A percentile compares a stretch with the other conserved stretches of the same genome.
phyloP scores from a whole-genome alignment of 2,797 vertebrate genomes.

The Lophotriccus pileatus region DNA sequence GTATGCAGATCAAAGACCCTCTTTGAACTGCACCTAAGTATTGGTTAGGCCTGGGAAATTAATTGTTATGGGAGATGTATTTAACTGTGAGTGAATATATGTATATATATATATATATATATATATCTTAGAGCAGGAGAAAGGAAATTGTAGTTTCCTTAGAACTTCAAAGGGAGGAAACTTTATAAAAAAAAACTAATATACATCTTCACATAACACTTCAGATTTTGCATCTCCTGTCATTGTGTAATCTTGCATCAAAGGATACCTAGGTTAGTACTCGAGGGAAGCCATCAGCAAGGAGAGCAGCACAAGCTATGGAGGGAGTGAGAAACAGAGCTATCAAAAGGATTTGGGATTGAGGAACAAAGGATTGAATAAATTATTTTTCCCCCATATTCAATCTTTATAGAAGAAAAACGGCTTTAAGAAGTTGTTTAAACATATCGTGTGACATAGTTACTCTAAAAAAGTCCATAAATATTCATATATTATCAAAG shows the following conservation, averaged over 20 bases:
- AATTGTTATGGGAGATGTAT: not conserved
- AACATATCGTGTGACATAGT: not conserved
- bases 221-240: constrained; percentile 9
- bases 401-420: not conserved
- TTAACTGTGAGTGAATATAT: not conserved
- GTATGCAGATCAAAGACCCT: not conserved
- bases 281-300: not conserved
- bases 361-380: not conserved
- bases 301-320: not conserved
- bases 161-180: constrained; percentile 50
- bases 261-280: not conserved
- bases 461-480: not conserved
- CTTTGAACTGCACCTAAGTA: not conserved
- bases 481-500: constrained; percentile 13
- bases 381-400: not conserved
- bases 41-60: not conserved
- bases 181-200: constrained; percentile 21
- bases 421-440: not conserved
- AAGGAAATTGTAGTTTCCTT: constrained; percentile 51
- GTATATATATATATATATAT: not conserved
- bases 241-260: constrained; percentile 25
- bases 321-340: not conserved
- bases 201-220: not conserved
- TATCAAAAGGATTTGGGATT: not conserved
- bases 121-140: not conserved